Percentiles rank a stretch among this genome's conserved stretches.
Evolutionary conservation across 2,113 vertebrate species (phyloP).

Genomic region (Sebastes fasciatus): DNA sequence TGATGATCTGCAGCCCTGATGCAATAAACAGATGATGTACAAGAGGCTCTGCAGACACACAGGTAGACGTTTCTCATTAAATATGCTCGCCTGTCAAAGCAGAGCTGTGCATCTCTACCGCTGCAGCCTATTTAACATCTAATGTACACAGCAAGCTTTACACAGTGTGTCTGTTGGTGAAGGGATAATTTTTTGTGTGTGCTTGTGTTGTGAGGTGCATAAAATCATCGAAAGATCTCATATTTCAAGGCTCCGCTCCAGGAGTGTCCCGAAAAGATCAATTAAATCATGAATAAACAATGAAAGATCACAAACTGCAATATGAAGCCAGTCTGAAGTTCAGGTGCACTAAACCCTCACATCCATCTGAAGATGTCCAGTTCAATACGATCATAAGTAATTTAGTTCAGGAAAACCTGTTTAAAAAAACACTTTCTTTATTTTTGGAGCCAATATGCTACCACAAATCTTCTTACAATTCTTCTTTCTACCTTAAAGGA

Average conservation of each 20-base stretch:
- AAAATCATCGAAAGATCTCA: constrained; percentile 39
- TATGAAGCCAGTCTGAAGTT: constrained; percentile 15
- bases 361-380: neutral
- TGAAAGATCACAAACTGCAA: constrained; percentile 54
- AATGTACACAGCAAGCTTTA: constrained; percentile 32
- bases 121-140: constrained; percentile 23
- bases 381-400: neutral
- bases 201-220: constrained; percentile 29
- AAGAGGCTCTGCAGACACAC: constrained; percentile 33
- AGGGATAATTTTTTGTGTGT: neutral
- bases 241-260: constrained; percentile 55
- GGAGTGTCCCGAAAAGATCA: constrained; percentile 56
- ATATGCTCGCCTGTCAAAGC: constrained; percentile 59
- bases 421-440: neutral
- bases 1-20: constrained; percentile 23
- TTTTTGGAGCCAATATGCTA: neutral
- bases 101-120: constrained; percentile 54
- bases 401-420: neutral
- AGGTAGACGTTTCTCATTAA: constrained; percentile 47
- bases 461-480: neutral
- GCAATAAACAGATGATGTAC: constrained; percentile 50
- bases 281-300: constrained; percentile 72
- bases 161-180: constrained; percentile 21
- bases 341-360: constrained; percentile 10
- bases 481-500: no score